These are phyloP conservation scores for Melieria picta DNA, from an alignment of 2,888 invertebrate genomes.

Conservation along the genomic window DNA sequence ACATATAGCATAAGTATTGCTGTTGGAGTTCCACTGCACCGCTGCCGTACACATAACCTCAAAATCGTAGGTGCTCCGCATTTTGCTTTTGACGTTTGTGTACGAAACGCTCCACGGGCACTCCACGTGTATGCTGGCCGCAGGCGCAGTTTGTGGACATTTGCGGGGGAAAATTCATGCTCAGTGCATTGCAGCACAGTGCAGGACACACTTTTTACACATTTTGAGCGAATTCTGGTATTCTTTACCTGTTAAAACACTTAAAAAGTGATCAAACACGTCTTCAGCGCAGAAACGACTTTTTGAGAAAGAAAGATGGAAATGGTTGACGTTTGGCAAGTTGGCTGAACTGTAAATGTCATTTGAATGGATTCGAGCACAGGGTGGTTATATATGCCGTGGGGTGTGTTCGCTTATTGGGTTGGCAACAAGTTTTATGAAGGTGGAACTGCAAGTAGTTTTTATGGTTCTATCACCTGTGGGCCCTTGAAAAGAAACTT, in stretches of 20 bases:
- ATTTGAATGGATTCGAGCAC: slow-evolving; percentile 33
- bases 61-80: slow-evolving; percentile 41
- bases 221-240: slow-evolving; percentile 37
- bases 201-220: slow-evolving; percentile 5
- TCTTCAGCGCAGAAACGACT: slow-evolving; percentile 61
- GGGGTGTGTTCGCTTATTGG: too few relatives aligned
- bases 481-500: too few relatives aligned
- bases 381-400: slow-evolving; percentile 25
- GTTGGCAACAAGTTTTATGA: too few relatives aligned
- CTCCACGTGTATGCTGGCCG: slow-evolving; percentile 55
- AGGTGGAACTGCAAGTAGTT: too few relatives aligned
- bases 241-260: slow-evolving; percentile 64
- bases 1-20: too few relatives aligned
- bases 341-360: slow-evolving; percentile 44
- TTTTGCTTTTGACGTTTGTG: slow-evolving; percentile 38
- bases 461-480: too few relatives aligned
- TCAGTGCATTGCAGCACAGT: not conserved
- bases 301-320: slow-evolving; percentile 63
- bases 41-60: slow-evolving; percentile 58
- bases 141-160: slow-evolving; percentile 29
- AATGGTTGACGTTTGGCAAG: slow-evolving; percentile 46
- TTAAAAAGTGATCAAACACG: slow-evolving; percentile 65
- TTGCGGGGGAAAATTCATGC: slow-evolving; percentile 5
- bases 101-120: slow-evolving; percentile 6
- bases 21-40: slow-evolving; percentile 2